Conservation (phyloP, 2,888 invertebrate genomes). For the Hirtodrosophila histrioides region DNA sequence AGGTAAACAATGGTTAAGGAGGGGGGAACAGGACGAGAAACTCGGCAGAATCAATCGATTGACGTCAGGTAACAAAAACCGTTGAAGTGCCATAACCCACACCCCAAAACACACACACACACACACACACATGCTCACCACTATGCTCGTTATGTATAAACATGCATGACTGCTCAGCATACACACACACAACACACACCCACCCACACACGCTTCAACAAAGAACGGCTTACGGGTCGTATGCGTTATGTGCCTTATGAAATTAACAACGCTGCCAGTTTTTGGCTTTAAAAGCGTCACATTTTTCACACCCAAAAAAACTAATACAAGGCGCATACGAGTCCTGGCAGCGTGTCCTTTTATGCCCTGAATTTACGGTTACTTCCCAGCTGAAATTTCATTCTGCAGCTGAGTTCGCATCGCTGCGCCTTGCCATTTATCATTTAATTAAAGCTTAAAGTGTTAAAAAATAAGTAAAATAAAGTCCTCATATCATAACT, state of each 20-base stretch:
- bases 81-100: slow-evolving; percentile 39
- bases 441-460: slow-evolving; percentile 61
- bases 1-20: slow-evolving; percentile 12
- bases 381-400: too few species aligned
- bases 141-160: slow-evolving; percentile 54
- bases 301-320: slow-evolving; percentile 24
- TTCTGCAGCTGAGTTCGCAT: too few species aligned
- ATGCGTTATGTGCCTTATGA: slow-evolving; percentile 51
- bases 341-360: too few species aligned
- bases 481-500: neutral
- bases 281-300: slow-evolving; percentile 24
- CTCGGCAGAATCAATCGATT: slow-evolving; percentile 69
- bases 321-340: slow-evolving; percentile 7
- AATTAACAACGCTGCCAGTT: slow-evolving; percentile 47
- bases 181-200: slow-evolving; percentile 28
- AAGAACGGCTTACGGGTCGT: slow-evolving; percentile 36
- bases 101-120: slow-evolving; percentile 11
- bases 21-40: neutral
- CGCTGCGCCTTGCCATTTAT: slow-evolving; percentile 39
- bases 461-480: slow-evolving; percentile 7
- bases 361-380: too few species aligned
- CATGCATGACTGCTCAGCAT: slow-evolving; percentile 53
- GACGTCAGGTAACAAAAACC: slow-evolving; percentile 66
- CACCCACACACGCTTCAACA: neutral
- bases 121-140: neutral